These are phyloP conservation scores for Lucinisca nassula DNA, from an alignment of 2,888 invertebrate species.

Conservation along the genomic window DNA sequence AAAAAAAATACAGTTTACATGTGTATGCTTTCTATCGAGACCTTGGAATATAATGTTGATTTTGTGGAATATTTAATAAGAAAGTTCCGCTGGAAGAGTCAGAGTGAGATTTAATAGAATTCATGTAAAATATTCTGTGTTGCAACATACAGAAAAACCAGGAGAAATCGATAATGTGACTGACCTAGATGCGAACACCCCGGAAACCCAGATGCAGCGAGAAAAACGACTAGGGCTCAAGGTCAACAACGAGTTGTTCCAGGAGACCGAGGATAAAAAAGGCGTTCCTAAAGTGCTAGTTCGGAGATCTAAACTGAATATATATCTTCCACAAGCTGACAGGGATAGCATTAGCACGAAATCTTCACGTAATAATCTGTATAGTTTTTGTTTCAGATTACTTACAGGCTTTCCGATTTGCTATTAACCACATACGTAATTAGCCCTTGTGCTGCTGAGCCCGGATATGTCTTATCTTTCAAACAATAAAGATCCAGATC, in stretches of 20 bases:
- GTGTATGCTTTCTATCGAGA: too few species aligned
- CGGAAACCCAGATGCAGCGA: conserved; percentile 71
- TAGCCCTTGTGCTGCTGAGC: too few species aligned
- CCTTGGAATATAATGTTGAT: too few species aligned
- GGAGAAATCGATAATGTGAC: conserved; percentile 29
- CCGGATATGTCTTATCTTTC: too few species aligned
- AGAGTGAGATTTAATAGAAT: too few species aligned
- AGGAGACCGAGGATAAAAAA: conserved; percentile 42
- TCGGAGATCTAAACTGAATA: conserved; percentile 54
- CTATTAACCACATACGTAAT: conserved; percentile 5
- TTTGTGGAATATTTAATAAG: too few species aligned
- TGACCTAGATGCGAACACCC: conserved; percentile 53
- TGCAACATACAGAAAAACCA: not conserved
- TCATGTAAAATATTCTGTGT: not conserved
- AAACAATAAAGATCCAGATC: too few species aligned
- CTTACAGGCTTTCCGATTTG: not conserved
- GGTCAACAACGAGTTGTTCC: conserved; percentile 58
- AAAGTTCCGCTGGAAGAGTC: too few species aligned
- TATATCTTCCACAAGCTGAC: conserved; percentile 68
- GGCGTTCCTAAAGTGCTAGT: conserved; percentile 48
- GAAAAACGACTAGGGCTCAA: conserved; percentile 61
- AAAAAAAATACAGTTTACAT: too few species aligned
- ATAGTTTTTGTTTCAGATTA: not conserved
- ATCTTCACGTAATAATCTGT: conserved; percentile 23
- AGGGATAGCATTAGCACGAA: conserved; percentile 55